phyloP scores from a whole-genome alignment of 1,140 invertebrate species.

The Zophobas atratus region DNA sequence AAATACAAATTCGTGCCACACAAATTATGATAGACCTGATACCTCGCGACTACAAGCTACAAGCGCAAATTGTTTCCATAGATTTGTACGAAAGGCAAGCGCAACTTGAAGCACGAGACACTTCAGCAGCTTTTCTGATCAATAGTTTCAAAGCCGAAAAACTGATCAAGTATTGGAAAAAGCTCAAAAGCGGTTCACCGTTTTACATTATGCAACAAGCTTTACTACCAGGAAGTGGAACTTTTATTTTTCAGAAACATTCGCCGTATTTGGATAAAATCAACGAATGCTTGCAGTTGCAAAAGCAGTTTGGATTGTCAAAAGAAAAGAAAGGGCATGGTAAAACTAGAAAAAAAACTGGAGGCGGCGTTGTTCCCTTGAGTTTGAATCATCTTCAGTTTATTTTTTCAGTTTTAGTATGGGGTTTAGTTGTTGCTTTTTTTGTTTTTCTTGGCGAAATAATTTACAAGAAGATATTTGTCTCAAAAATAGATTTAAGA shows the following conservation, averaged over 20 bases:
- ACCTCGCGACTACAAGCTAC: neutral
- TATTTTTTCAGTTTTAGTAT: neutral
- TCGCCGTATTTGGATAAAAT: slow-evolving; percentile 15
- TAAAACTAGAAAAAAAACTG: neutral
- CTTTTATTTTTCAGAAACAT: slow-evolving; percentile 20
- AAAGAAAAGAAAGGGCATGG: neutral
- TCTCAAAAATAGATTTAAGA: no score
- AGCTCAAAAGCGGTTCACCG: neutral
- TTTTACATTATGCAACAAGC: slow-evolving; percentile 13
- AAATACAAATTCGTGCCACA: neutral
- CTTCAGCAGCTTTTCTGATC: neutral
- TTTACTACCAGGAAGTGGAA: slow-evolving; percentile 9
- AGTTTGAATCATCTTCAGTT: neutral
- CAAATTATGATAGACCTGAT: neutral
- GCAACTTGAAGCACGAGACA: neutral
- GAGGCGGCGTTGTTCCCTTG: neutral
- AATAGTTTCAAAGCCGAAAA: neutral
- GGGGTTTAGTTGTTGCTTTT: neutral
- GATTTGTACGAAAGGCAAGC: neutral
- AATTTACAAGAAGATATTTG: neutral
- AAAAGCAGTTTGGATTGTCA: neutral
- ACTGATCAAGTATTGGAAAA: neutral
- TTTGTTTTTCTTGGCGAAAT: neutral
- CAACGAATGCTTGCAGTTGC: neutral
- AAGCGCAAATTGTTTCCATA: neutral